Percentiles rank a stretch among this genome's conserved stretches.
Conservation (phyloP, 2,888 invertebrate species). For the Nudaria mundana region DNA sequence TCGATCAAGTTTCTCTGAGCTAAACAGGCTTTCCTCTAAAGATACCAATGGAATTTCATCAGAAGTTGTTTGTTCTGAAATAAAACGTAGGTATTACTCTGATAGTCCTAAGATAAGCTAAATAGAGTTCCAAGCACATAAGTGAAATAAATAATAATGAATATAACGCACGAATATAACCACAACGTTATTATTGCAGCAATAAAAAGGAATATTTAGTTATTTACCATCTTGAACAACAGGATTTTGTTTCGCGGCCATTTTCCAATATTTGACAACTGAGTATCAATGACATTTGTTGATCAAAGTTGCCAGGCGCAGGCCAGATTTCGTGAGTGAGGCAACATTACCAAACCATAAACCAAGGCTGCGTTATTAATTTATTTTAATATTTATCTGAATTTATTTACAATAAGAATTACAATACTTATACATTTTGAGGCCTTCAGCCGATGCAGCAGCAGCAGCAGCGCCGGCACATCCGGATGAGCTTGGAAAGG, state of each 20-base stretch:
- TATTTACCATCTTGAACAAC: constrained; percentile 82
- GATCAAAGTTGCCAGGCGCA: too few relatives aligned
- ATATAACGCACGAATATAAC: not conserved
- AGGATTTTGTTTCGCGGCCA: constrained; percentile 85
- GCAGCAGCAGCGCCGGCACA: too few relatives aligned
- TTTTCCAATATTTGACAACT: constrained; percentile 69
- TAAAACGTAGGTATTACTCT: constrained; percentile 15
- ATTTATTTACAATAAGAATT: too few relatives aligned
- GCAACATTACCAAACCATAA: not conserved
- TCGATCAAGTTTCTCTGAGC: constrained; percentile 94
- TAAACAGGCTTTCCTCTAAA: constrained; percentile 89
- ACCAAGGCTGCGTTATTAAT: too few relatives aligned
- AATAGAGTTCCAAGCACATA: not conserved
- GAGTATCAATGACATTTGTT: not conserved
- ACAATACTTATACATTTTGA: too few relatives aligned
- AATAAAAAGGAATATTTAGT: too few relatives aligned
- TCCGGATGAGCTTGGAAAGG: too few relatives aligned
- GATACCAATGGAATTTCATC: constrained; percentile 77
- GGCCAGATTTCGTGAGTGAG: not conserved
- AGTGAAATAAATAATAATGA: not conserved
- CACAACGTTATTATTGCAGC: too few relatives aligned
- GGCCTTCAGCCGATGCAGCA: too few relatives aligned
- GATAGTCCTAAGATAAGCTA: not conserved
- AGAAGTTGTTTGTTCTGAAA: constrained; percentile 64
- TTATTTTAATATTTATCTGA: too few relatives aligned